Evolutionary conservation across 2,888 invertebrate genomes (phyloP).

Genomic region (Xanthostigma xanthostigma): DNA sequence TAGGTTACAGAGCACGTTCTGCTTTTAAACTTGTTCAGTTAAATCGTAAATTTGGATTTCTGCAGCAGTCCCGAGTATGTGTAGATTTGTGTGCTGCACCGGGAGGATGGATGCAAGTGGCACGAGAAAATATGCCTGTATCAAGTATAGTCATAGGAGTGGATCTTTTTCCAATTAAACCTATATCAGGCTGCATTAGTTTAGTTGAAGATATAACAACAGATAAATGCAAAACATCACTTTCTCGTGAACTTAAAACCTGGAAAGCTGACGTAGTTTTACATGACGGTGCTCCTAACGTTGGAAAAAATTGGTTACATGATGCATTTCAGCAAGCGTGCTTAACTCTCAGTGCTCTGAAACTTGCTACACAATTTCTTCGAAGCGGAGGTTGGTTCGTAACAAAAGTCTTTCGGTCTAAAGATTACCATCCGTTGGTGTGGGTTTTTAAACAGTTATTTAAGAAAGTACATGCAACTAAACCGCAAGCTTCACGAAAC

Average conservation of each 20-base stretch:
- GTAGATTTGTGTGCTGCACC: constrained; percentile 98
- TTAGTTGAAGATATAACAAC: constrained; percentile 93
- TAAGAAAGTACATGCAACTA: constrained; percentile 93
- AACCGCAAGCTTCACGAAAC: constrained; percentile 93
- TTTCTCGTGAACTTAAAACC: constrained; percentile 76
- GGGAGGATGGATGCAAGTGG: constrained; percentile 99
- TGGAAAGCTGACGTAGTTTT: constrained; percentile 96
- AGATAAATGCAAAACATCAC: constrained; percentile 70
- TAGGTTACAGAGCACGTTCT: constrained; percentile 92
- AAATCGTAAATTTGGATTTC: constrained; percentile 91
- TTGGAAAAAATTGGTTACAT: constrained; percentile 90
- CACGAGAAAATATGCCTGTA: constrained; percentile 92
- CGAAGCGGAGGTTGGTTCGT: constrained; percentile 91
- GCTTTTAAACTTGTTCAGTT: constrained; percentile 98
- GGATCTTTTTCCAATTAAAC: constrained; percentile 87
- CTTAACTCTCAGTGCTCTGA: constrained; percentile 82
- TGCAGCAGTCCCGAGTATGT: constrained; percentile 90
- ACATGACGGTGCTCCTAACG: constrained; percentile 97
- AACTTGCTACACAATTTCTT: constrained; percentile 80
- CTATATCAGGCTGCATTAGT: constrained; percentile 80
- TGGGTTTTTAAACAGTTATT: constrained; percentile 96
- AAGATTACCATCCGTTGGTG: constrained; percentile 88
- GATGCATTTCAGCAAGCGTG: constrained; percentile 93
- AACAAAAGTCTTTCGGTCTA: constrained; percentile 96
- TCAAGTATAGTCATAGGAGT: constrained; percentile 91